Conservation (phyloP, 2,888 invertebrate species). For the Thymelicus acteon region DNA sequence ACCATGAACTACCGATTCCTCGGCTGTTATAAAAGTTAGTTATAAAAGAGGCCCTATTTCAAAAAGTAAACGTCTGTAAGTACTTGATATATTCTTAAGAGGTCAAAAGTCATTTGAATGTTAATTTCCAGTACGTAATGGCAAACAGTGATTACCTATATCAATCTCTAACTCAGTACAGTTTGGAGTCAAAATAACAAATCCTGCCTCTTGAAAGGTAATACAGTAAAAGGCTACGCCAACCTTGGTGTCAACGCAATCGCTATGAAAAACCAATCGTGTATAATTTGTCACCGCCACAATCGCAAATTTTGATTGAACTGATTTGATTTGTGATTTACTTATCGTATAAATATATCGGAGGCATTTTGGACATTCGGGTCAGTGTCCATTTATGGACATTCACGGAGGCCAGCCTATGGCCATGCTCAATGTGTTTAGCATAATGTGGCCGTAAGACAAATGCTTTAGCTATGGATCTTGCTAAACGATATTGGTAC, state of each 20-base stretch:
- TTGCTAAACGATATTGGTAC: too few species aligned
- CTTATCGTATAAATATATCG: conserved; percentile 3
- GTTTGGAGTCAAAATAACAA: conserved; percentile 19
- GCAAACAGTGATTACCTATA: conserved; percentile 2
- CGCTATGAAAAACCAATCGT: conserved; percentile 28
- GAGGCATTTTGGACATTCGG: conserved; percentile 20
- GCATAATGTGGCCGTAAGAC: too few species aligned
- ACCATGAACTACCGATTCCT: too few species aligned
- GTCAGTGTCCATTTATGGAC: conserved; percentile 16
- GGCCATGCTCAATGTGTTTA: too few species aligned
- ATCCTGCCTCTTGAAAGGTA: conserved; percentile 32
- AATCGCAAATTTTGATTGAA: conserved; percentile 35
- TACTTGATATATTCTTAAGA: background rate
- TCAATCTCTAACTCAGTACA: background rate
- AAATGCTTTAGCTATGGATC: too few species aligned
- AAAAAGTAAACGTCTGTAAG: background rate
- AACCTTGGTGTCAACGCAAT: conserved; percentile 32
- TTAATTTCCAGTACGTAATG: conserved; percentile 6
- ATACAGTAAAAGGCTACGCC: conserved; percentile 28
- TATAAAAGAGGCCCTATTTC: background rate
- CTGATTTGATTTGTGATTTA: conserved; percentile 20
- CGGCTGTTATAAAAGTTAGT: too few species aligned
- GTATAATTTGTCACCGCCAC: conserved; percentile 28
- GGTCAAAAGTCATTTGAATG: conserved; percentile 4
- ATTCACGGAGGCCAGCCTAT: background rate